These are phyloP conservation scores for Aelia acuminata DNA, from an alignment of 2,888 invertebrate genomes.

Conservation along the genomic window DNA sequence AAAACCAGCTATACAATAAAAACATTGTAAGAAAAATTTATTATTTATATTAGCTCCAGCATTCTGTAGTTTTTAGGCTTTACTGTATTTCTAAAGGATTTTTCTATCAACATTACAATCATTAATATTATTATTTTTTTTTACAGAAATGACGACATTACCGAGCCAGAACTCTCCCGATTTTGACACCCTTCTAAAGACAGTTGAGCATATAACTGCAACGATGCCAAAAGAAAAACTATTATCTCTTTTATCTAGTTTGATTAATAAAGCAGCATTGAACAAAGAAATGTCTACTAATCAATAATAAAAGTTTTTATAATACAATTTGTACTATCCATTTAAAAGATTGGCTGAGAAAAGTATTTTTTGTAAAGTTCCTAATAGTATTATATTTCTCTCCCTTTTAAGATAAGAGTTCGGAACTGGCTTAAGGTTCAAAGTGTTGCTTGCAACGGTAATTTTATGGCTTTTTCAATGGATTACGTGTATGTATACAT, in stretches of 20 bases:
- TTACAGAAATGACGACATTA: not conserved
- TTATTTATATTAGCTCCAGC: too few relatives aligned
- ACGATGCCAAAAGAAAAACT: conserved; percentile 36
- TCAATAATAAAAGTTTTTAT: conserved; percentile 33
- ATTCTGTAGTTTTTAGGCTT: too few relatives aligned
- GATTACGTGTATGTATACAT: too few relatives aligned
- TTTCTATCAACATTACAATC: not conserved
- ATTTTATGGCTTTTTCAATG: too few relatives aligned
- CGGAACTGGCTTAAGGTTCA: too few relatives aligned
- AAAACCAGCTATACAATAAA: too few relatives aligned
- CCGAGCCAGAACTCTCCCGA: not conserved
- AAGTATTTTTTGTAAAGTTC: not conserved
- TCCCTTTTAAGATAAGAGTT: too few relatives aligned
- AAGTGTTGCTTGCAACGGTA: too few relatives aligned
- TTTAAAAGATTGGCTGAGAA: not conserved
- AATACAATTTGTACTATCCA: not conserved
- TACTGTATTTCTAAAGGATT: too few relatives aligned
- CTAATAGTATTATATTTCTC: not conserved
- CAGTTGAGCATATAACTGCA: conserved; percentile 27
- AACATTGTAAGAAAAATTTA: too few relatives aligned
- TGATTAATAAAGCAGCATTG: conserved; percentile 23
- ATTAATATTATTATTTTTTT: not conserved
- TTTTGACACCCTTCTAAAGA: not conserved
- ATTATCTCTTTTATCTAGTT: conserved; percentile 36
- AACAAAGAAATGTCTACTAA: conserved; percentile 9